Conservation (phyloP, 1,140 invertebrate genomes). For the Cephus cinctus region DNA sequence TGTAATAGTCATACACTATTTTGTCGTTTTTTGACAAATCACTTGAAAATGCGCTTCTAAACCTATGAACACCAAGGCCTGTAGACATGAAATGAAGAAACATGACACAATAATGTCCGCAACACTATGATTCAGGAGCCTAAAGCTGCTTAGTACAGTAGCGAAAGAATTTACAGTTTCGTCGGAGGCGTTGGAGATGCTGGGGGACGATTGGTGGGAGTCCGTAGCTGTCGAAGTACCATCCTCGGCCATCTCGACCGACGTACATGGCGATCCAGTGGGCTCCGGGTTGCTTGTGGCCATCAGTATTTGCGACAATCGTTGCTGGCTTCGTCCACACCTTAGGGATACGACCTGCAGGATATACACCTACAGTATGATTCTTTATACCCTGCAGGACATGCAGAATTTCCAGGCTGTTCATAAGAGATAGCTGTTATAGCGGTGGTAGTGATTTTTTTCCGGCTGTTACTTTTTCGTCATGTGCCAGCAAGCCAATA, state of each 20-base stretch:
- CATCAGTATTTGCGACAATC: conserved; percentile 15
- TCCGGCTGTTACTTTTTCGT: too few species aligned
- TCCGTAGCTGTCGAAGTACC: conserved; percentile 19
- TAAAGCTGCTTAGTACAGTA: conserved; percentile 3
- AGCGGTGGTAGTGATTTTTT: conserved; percentile 2
- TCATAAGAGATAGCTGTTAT: not conserved
- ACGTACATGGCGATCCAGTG: conserved; percentile 18
- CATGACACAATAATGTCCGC: conserved; percentile 16
- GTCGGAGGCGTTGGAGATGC: conserved; percentile 8
- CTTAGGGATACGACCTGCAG: conserved; percentile 14
- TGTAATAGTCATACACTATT: conserved; percentile 8
- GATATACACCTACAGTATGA: conserved; percentile 5
- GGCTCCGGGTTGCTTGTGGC: conserved; percentile 12
- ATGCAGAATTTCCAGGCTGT: conserved; percentile 3
- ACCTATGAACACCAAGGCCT: not conserved
- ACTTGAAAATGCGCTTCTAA: conserved; percentile 8
- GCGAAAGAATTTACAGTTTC: conserved; percentile 11
- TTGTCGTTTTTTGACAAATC: conserved; percentile 2
- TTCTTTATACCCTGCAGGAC: not conserved
- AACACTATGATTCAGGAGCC: conserved; percentile 1
- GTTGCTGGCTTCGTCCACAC: conserved; percentile 6
- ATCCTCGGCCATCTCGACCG: conserved; percentile 9
- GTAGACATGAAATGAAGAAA: conserved; percentile 16
- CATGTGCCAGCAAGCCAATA: too few species aligned
- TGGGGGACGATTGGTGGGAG: conserved; percentile 13